Conservation (phyloP, 2,797 vertebrate genomes). For the Myotis daubentonii region DNA sequence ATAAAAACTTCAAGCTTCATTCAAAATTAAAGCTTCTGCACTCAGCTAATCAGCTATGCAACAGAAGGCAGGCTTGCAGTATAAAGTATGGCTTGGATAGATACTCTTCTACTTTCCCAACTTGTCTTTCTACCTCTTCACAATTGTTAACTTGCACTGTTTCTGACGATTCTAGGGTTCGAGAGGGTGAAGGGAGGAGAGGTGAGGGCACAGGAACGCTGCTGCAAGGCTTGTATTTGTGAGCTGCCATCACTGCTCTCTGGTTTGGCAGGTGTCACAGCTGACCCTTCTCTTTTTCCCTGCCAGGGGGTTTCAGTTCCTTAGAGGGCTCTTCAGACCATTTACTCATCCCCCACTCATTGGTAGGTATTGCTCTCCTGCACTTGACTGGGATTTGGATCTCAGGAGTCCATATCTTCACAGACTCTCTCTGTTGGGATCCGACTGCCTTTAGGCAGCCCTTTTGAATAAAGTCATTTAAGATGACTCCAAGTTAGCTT, state of each 20-base stretch:
- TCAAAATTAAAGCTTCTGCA: constrained; percentile 13
- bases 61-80: background rate
- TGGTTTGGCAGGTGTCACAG: background rate
- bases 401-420: background rate
- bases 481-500: background rate
- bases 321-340: background rate
- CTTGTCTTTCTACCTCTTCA: background rate
- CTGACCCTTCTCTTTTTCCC: background rate
- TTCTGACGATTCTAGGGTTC: background rate
- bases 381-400: background rate
- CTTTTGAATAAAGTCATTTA: background rate
- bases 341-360: background rate
- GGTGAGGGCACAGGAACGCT: background rate
- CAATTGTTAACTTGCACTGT: background rate
- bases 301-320: background rate
- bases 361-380: background rate
- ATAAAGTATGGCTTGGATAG: background rate
- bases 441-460: background rate
- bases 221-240: background rate
- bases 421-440: background rate
- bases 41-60: background rate
- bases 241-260: background rate
- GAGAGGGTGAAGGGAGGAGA: background rate
- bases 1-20: background rate
- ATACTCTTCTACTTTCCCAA: background rate